Conservation (phyloP, 2,888 invertebrate genomes). For the Oligia fasciuncula region DNA sequence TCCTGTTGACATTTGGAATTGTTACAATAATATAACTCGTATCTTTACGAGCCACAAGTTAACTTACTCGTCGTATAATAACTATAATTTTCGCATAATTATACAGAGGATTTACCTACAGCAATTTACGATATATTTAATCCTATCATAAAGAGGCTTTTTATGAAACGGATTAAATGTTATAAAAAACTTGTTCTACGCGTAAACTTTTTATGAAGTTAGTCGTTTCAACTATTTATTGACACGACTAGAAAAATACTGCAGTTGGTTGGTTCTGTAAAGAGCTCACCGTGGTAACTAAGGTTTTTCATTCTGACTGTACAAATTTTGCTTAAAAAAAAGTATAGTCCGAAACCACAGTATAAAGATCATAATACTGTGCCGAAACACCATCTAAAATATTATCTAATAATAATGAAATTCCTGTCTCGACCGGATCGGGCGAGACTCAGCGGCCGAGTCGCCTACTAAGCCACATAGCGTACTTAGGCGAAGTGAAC, state of each 20-base stretch:
- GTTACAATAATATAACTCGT: slow-evolving; percentile 8
- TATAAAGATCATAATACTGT: no score
- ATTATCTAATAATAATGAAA: no score
- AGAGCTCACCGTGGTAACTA: no score
- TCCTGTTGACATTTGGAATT: slow-evolving; percentile 52
- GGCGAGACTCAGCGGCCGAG: no score
- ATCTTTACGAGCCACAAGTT: slow-evolving; percentile 22
- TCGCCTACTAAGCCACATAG: no score
- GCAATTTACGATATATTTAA: slow-evolving; percentile 8
- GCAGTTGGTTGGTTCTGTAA: no score
- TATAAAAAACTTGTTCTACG: background rate
- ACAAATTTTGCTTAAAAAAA: no score
- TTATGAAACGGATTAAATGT: background rate
- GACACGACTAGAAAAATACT: background rate
- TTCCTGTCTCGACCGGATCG: no score
- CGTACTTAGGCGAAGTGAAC: no score
- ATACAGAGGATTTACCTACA: slow-evolving; percentile 11
- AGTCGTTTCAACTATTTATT: slow-evolving; percentile 1
- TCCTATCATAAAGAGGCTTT: slow-evolving; percentile 2
- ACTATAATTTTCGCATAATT: slow-evolving; percentile 54
- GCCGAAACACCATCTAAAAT: no score
- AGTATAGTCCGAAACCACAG: no score
- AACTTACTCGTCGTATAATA: slow-evolving; percentile 19
- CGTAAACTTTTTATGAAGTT: background rate
- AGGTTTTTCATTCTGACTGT: no score